phyloP scores from a whole-genome alignment of 2,888 invertebrate genomes.

The Drosophila emarginata region DNA sequence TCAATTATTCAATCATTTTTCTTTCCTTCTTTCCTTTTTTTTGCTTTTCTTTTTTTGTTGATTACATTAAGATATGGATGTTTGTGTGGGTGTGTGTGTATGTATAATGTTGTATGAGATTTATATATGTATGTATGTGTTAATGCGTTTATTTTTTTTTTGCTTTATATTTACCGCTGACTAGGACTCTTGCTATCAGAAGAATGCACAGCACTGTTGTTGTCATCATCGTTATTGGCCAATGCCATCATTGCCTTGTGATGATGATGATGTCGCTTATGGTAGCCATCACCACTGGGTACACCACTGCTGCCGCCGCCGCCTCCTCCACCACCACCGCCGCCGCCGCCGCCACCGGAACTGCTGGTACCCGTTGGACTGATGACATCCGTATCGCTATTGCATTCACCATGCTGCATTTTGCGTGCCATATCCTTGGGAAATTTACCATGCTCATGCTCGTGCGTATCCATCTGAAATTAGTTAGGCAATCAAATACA shows the following conservation, averaged over 20 bases:
- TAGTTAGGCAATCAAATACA: background rate
- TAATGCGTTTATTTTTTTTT: constrained; percentile 9
- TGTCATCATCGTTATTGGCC: constrained; percentile 86
- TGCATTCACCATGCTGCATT: constrained; percentile 63
- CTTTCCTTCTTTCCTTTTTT: constrained; percentile 22
- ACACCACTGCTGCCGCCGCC: constrained; percentile 17
- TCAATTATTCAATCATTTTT: background rate
- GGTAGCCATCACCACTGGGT: constrained; percentile 45
- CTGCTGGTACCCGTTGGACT: constrained; percentile 80
- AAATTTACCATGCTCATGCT: constrained; percentile 71
- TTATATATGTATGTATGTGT: constrained; percentile 6
- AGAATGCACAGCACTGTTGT: constrained; percentile 87
- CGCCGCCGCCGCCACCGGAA: constrained; percentile 83
- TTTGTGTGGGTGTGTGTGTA: background rate
- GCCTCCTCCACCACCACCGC: constrained; percentile 65
- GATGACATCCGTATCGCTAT: constrained; percentile 78
- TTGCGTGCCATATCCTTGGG: constrained; percentile 69
- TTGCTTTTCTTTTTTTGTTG: background rate
- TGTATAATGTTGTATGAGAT: constrained; percentile 1
- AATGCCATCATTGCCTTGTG: constrained; percentile 69
- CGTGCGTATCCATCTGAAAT: constrained; percentile 74
- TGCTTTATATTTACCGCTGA: constrained; percentile 84
- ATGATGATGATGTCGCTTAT: constrained; percentile 69
- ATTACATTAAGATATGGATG: background rate
- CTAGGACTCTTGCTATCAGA: constrained; percentile 89